These are phyloP conservation scores for Camponotus floridanus DNA, from an alignment of 1,140 invertebrate genomes.

Conservation along the genomic window DNA sequence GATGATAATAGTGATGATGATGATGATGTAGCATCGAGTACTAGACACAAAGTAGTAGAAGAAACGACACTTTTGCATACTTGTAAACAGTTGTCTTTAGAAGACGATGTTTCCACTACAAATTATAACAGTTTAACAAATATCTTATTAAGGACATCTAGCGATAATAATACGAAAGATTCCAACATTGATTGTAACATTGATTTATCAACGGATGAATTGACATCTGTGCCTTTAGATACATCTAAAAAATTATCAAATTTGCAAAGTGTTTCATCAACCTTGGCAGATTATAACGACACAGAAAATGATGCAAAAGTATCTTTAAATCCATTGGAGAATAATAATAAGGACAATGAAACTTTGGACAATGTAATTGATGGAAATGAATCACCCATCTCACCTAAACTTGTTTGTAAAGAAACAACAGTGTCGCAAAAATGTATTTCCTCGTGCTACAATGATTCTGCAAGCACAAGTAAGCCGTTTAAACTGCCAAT, in stretches of 20 bases:
- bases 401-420: conserved; percentile 41
- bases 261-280: conserved; percentile 22
- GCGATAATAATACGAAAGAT: conserved; percentile 30
- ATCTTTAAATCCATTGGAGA: conserved; percentile 50
- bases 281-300: conserved; percentile 25
- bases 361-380: conserved; percentile 46
- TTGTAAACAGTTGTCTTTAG: background rate
- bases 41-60: background rate
- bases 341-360: conserved; percentile 65
- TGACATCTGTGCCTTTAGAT: conserved; percentile 4
- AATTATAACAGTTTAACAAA: background rate
- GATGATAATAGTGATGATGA: background rate
- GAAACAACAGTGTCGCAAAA: conserved; percentile 29
- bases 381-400: conserved; percentile 33
- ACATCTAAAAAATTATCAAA: conserved; percentile 32
- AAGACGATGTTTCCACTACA: background rate
- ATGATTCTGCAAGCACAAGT: conserved; percentile 70
- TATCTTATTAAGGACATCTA: conserved; percentile 34
- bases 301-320: conserved; percentile 29
- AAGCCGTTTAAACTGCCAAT: conserved; percentile 83
- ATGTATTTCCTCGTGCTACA: conserved; percentile 43
- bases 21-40: background rate
- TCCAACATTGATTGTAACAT: background rate
- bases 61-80: background rate
- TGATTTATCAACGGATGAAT: background rate